These are phyloP conservation scores for Scotopteryx bipunctaria DNA, from an alignment of 2,888 invertebrate genomes.

Conservation along the genomic window DNA sequence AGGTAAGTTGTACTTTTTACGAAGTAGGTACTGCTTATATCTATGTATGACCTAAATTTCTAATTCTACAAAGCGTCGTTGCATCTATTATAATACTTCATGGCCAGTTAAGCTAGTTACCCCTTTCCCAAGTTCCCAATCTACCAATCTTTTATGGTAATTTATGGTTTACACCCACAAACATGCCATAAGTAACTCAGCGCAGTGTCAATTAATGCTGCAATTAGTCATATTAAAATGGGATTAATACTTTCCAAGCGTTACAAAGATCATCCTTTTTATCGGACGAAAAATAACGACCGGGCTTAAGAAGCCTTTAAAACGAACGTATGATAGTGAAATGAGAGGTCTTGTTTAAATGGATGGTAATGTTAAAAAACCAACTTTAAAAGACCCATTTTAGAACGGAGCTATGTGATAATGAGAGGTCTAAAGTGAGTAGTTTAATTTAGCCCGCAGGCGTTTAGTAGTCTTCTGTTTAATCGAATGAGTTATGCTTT, in stretches of 20 bases:
- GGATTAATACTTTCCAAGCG: constrained; percentile 70
- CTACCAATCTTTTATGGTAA: constrained; percentile 29
- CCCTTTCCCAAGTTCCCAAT: constrained; percentile 29
- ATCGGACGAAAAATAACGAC: constrained; percentile 43
- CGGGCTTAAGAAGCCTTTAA: constrained; percentile 6
- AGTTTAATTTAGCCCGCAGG: constrained; percentile 63
- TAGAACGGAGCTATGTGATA: not conserved
- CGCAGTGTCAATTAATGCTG: constrained; percentile 58
- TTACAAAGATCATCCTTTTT: constrained; percentile 55
- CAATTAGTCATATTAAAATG: constrained; percentile 77
- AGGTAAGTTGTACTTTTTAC: too few relatives aligned
- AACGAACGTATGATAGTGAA: not conserved
- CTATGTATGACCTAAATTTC: too few relatives aligned
- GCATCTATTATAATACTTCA: not conserved
- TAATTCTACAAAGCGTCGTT: constrained; percentile 4
- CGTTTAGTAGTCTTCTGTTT: constrained; percentile 52
- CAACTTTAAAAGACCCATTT: constrained; percentile 6
- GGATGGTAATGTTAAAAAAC: not conserved
- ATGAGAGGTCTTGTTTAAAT: not conserved
- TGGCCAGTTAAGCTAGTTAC: constrained; percentile 27
- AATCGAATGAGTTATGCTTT: constrained; percentile 81
- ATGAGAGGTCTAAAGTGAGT: constrained; percentile 6
- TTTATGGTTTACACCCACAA: constrained; percentile 27
- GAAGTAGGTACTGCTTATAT: too few relatives aligned
- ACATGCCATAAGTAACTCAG: constrained; percentile 35